These are phyloP conservation scores for Eufriesea mexicana DNA, from an alignment of 1,140 invertebrate genomes.

Conservation along the genomic window DNA sequence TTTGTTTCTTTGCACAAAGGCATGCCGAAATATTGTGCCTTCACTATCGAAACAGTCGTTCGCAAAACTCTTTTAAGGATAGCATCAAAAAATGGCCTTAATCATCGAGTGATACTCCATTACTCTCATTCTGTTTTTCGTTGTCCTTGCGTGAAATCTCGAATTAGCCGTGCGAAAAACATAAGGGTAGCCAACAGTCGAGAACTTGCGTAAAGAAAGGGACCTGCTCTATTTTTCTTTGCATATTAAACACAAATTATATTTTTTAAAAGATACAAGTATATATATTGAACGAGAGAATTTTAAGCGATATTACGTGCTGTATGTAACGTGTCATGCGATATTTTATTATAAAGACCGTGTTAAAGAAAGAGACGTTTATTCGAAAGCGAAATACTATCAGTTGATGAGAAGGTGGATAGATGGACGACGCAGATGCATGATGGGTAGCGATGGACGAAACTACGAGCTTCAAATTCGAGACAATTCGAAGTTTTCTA, in stretches of 20 bases:
- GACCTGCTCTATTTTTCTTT: slow-evolving; percentile 16
- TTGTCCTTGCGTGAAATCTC: not conserved
- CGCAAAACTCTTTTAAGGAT: not conserved
- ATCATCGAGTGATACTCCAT: not conserved
- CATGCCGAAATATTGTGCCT: not conserved
- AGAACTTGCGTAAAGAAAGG: not conserved
- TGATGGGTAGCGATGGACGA: too few relatives aligned
- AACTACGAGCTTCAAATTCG: too few relatives aligned
- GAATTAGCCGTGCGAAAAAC: not conserved
- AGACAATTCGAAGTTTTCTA: too few relatives aligned
- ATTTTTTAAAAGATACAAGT: not conserved
- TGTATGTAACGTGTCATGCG: not conserved
- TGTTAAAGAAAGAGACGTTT: not conserved
- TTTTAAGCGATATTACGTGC: not conserved
- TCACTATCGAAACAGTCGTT: not conserved
- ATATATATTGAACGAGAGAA: not conserved
- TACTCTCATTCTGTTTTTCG: not conserved
- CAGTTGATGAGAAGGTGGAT: too few relatives aligned
- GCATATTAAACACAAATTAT: not conserved
- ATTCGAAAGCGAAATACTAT: not conserved
- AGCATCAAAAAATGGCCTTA: not conserved
- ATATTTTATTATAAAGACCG: not conserved
- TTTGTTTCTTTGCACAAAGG: not conserved
- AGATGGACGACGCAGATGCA: too few relatives aligned
- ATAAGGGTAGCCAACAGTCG: not conserved